These are phyloP conservation scores for Mustelus asterias DNA, from an alignment of 2,113 vertebrate species.

Conservation along the genomic window DNA sequence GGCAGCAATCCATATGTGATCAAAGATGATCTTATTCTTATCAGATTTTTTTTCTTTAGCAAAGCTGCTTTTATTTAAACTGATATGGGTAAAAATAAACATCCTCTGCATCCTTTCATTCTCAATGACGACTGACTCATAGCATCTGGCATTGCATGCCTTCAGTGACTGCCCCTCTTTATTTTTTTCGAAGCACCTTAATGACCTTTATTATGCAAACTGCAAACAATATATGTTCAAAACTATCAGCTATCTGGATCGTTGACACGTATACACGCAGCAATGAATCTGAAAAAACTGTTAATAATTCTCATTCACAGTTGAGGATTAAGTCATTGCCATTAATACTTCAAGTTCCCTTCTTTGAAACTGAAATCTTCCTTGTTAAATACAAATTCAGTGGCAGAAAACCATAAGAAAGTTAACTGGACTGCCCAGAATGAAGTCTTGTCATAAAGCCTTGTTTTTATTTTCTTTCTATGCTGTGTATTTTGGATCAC, in stretches of 20 bases:
- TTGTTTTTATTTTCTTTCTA: neutral
- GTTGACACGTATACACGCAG: neutral
- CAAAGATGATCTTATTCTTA: conserved; percentile 10
- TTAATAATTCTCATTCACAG: neutral
- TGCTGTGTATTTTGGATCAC: neutral
- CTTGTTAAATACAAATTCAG: neutral
- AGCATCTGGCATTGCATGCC: conserved; percentile 4
- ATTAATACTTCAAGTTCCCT: neutral
- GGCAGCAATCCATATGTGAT: neutral
- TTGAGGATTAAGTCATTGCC: neutral
- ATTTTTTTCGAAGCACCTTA: neutral
- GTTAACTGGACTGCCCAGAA: neutral
- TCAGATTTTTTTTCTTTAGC: conserved; percentile 1
- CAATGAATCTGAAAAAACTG: neutral
- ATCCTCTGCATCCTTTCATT: neutral
- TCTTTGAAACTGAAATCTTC: neutral
- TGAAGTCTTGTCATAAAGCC: neutral
- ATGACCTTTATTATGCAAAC: neutral
- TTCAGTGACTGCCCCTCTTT: neutral
- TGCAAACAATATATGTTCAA: neutral
- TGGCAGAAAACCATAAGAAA: neutral
- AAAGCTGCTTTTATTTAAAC: conserved; percentile 28
- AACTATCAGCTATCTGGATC: neutral
- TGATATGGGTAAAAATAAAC: neutral
- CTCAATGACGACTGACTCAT: neutral